Evolutionary conservation across 2,888 invertebrate genomes (phyloP).

Genomic region (Perizoma affinitatum): DNA sequence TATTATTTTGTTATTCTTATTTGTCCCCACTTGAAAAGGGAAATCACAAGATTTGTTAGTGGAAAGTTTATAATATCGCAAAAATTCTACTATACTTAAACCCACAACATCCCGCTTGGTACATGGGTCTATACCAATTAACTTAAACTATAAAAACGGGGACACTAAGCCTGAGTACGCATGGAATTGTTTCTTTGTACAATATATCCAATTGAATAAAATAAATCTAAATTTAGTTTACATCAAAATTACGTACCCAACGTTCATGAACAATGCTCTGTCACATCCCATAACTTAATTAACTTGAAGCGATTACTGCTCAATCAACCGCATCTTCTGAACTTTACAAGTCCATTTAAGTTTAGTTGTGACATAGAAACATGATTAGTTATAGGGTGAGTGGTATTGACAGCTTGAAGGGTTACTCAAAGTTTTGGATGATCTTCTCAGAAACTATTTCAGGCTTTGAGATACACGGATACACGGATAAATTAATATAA

Average conservation of each 20-base stretch:
- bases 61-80: no score
- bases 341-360: constrained; percentile 57
- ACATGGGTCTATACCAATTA: no score
- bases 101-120: no score
- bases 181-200: no score
- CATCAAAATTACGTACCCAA: constrained; percentile 18
- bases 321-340: constrained; percentile 52
- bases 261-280: constrained; percentile 31
- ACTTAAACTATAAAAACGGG: no score
- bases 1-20: no score
- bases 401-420: constrained; percentile 28
- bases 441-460: constrained; percentile 40
- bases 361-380: constrained; percentile 53
- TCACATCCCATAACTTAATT: constrained; percentile 47
- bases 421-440: constrained; percentile 10
- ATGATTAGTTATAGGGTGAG: constrained; percentile 42
- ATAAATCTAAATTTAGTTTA: constrained; percentile 17
- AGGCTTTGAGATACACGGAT: constrained; percentile 11
- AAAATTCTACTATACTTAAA: no score
- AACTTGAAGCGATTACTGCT: constrained; percentile 38
- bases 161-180: no score
- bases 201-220: no score
- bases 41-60: no score
- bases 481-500: neutral
- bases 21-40: no score